Base-by-base conservation (phyloP, 2,113 vertebrate species). In the Tiliqua scincoides region DNA sequence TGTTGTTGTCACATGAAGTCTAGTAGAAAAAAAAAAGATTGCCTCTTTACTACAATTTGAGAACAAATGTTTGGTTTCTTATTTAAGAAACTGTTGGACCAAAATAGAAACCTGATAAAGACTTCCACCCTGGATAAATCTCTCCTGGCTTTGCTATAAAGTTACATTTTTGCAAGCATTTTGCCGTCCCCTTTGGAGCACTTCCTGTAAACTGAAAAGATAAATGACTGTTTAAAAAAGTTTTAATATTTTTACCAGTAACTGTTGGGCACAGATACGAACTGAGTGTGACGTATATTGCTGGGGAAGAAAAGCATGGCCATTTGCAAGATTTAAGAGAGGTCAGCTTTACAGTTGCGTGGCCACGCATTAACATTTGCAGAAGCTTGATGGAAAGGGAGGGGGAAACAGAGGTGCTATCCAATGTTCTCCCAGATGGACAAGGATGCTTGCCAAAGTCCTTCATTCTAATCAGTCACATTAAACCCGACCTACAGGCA, bases 281-380 rank as follows among this genome's bases (percentile, higher is more conserved):
- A 91, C 61, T 91, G 27, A 90, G 67, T 67, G 91, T 0, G 68
- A 93, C 85, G 90, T 90, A 3, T 21, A 88, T 90, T 0, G 73
- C 62, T 18, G 91, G 87, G 89, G 95, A 93, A 91, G 93, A 76
- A 95, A 91, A 82, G 91, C 87, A 57, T 1, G 74, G 93, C 93
- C 91, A 91, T 95, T 95, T 70, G 84, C 80, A 94, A 95, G 93
- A 95, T 95, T 95, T 94, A 95, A 94, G 89, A 92, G 92, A 91
- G 94, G 94, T 94, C 92, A 83, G 93, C 92, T 93, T 85, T 91
- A 93, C 91, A 90, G 93, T 94, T 90, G 83, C 90, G 90, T 27
- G 25, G 48, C 12, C 32, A 62, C 84, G 85, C 92, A 94, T 95
- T 95, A 94, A 88, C 93, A 93, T 95, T 95, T 93, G 73, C 91